phyloP scores from a whole-genome alignment of 2,888 invertebrate species.

The Apoda limacodes region DNA sequence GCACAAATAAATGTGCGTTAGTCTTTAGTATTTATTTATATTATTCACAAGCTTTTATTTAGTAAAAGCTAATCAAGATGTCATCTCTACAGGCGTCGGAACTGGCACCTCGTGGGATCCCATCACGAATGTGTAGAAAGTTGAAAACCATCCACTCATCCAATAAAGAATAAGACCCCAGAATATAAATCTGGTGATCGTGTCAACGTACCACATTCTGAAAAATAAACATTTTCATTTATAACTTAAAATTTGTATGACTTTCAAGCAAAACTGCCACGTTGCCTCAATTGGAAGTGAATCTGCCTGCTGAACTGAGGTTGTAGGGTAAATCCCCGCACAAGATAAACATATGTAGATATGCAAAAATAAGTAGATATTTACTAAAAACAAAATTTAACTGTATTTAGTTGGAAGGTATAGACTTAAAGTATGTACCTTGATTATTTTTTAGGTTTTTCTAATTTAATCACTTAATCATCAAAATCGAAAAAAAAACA shows the following conservation, averaged over 20 bases:
- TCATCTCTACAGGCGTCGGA: conserved; percentile 29
- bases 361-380: not conserved
- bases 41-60: not conserved
- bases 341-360: not conserved
- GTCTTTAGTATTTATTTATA: not conserved
- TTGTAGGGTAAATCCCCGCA: not conserved
- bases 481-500: too few relatives aligned
- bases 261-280: not conserved
- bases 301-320: not conserved
- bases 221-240: conserved; percentile 31
- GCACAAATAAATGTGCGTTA: too few relatives aligned
- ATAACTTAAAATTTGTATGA: conserved; percentile 5
- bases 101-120: conserved; percentile 22
- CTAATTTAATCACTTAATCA: too few relatives aligned
- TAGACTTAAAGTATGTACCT: too few relatives aligned
- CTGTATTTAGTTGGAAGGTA: too few relatives aligned
- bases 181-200: conserved; percentile 77
- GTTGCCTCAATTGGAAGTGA: not conserved
- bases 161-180: conserved; percentile 73
- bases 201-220: conserved; percentile 91
- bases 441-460: too few relatives aligned
- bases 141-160: conserved; percentile 40
- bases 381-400: not conserved
- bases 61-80: conserved; percentile 22
- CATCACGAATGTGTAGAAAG: conserved; percentile 26